These are phyloP conservation scores for Belgica antarctica DNA, from an alignment of 2,888 invertebrate species.

Conservation along the genomic window DNA sequence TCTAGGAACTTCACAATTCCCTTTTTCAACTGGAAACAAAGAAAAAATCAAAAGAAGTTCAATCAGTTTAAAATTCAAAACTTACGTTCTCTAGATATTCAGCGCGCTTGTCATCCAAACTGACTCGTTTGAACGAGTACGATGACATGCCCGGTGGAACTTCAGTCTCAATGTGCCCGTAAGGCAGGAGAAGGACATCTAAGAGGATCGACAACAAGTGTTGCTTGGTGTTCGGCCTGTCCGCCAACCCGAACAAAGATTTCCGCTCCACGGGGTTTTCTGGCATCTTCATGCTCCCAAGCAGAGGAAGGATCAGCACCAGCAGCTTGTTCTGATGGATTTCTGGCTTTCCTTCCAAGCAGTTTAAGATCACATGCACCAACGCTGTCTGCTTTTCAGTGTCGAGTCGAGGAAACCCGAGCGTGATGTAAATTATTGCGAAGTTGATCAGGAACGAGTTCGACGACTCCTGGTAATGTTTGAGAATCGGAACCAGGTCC, in stretches of 20 bases:
- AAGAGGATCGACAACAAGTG: constrained; percentile 71
- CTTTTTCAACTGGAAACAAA: constrained; percentile 61
- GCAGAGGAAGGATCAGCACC: constrained; percentile 73
- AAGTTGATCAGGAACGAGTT: constrained; percentile 73
- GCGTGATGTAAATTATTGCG: constrained; percentile 86
- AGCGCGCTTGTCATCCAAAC: constrained; percentile 69
- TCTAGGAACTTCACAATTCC: constrained; percentile 80
- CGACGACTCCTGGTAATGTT: constrained; percentile 76
- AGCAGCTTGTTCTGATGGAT: constrained; percentile 84
- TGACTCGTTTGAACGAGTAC: constrained; percentile 72
- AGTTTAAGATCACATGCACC: constrained; percentile 71
- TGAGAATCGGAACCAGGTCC: constrained; percentile 78
- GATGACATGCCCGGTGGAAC: constrained; percentile 77
- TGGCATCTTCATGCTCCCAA: constrained; percentile 67
- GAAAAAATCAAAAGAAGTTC: constrained; percentile 9
- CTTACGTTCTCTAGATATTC: constrained; percentile 77
- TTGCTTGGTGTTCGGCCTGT: constrained; percentile 61
- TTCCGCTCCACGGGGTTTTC: constrained; percentile 63
- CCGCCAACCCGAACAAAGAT: constrained; percentile 67
- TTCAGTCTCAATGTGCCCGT: constrained; percentile 61
- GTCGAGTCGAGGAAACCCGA: constrained; percentile 82
- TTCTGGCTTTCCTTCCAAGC: constrained; percentile 76
- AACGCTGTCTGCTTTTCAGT: constrained; percentile 71
- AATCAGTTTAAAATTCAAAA: constrained; percentile 3
- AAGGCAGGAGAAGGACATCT: constrained; percentile 81